Percentiles rank a stretch among this genome's conserved stretches.
phyloP scores from a whole-genome alignment of 2,888 invertebrate species.

The Gibbula magus region DNA sequence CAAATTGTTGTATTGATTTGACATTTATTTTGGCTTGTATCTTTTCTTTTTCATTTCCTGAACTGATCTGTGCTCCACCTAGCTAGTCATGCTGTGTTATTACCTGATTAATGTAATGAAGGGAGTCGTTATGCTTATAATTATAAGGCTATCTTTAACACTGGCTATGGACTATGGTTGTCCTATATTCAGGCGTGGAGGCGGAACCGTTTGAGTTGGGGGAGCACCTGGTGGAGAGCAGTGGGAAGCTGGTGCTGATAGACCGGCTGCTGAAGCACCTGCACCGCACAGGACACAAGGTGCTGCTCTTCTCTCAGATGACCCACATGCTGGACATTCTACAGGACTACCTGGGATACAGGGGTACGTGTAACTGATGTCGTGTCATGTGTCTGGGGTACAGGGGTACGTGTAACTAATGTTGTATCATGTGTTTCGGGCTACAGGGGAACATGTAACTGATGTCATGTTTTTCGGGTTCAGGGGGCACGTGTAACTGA shows the following conservation, averaged over 20 bases:
- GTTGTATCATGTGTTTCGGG: no score
- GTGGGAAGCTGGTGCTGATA: slow-evolving; percentile 74
- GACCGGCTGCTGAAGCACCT: slow-evolving; percentile 73
- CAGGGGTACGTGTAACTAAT: background rate
- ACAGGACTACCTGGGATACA: slow-evolving; percentile 74
- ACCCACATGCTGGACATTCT: slow-evolving; percentile 75
- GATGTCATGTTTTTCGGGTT: no score
- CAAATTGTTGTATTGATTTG: no score
- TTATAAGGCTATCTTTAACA: background rate
- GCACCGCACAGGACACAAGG: slow-evolving; percentile 71
- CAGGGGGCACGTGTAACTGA: no score
- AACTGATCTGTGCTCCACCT: no score
- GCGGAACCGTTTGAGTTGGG: slow-evolving; percentile 76
- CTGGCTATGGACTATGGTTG: background rate
- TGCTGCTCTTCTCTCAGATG: slow-evolving; percentile 76
- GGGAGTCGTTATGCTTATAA: no score
- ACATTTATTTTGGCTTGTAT: no score
- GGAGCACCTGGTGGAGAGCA: slow-evolving; percentile 75
- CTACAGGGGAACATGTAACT: no score
- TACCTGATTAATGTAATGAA: no score
- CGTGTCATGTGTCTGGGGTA: background rate
- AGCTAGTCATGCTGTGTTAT: no score
- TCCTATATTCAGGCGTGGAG: slow-evolving; percentile 71
- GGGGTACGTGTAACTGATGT: slow-evolving; percentile 57
- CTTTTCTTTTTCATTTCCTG: no score